Base-by-base conservation (phyloP, 2,797 vertebrate species). In the Crypturellus tataupa region DNA sequence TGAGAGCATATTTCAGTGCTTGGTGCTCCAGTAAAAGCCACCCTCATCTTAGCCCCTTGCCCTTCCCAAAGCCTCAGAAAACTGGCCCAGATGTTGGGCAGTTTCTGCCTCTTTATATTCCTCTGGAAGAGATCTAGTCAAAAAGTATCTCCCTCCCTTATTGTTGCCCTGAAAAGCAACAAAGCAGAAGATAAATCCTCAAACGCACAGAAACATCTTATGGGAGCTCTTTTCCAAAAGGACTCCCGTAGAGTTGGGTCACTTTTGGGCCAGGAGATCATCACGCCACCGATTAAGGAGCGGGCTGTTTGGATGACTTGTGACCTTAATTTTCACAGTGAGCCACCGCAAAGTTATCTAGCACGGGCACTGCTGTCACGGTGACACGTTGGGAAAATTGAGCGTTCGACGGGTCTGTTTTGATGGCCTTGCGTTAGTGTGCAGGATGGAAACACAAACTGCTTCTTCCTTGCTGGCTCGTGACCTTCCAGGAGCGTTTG, bases 301-400 rank as follows among this genome's bases (percentile, higher is more conserved):
- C 80, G 59, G 64, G 51, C 56, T 47, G 27, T 56, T 25, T 25
- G 12, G 20, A 78, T 40, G 12, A 56, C 33, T 40, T 67, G 76
- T 72, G 63, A 73, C 80, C 69, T 92, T 88, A 56, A 69, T 93
- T 95, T 87, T 81, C 93, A 42, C 63, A 65, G 20, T 69, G 69
- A 87, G 81, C 64, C 89, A 53, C 40, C 87, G 39, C 25, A 42
- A 53, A 89, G 64, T 31, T 89, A 40, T 83, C 81, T 9, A 25
- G 62, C 19, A 12, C 12, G 2, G 6, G 55, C 16, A 42, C 56
- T 76, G 77, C 90, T 70, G 49, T 59, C 31, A 80, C 21, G 44
- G 40, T 60, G 63, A 13, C 69, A 56, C 8, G 0, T 3, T 51
- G 90, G 90, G 87, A 83, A 95, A 80, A 93, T 4, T 7, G 29